These are phyloP conservation scores for Murina feae DNA, from an alignment of 2,113 vertebrate species.

Conservation along the genomic window DNA sequence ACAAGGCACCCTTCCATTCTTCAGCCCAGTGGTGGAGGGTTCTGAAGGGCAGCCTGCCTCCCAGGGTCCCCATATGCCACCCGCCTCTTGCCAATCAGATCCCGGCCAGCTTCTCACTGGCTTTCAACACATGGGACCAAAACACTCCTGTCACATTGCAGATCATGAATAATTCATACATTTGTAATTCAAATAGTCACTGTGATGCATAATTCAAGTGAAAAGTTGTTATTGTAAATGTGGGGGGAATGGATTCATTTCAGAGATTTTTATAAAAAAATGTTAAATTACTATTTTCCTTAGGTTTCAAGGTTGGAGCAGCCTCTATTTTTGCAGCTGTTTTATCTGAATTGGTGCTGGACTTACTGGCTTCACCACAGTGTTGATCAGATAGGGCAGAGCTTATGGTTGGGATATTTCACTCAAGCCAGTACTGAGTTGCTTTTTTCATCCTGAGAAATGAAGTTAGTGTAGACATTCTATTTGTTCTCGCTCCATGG, in stretches of 20 bases:
- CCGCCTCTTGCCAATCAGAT: neutral
- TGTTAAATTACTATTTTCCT: slow-evolving; percentile 64
- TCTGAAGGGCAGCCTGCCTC: neutral
- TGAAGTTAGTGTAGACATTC: neutral
- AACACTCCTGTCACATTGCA: slow-evolving; percentile 35
- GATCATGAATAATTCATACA: slow-evolving; percentile 72
- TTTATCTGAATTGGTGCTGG: slow-evolving; percentile 40
- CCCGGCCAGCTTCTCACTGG: neutral
- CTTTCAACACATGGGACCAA: slow-evolving; percentile 30
- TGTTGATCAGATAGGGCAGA: slow-evolving; percentile 16
- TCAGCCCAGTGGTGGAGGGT: neutral
- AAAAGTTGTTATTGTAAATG: slow-evolving; percentile 62
- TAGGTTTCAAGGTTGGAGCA: slow-evolving; percentile 42
- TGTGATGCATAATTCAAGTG: slow-evolving; percentile 67
- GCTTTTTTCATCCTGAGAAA: slow-evolving; percentile 22
- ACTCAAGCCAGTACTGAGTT: neutral
- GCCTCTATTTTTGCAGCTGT: slow-evolving; percentile 67
- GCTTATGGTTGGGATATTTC: neutral
- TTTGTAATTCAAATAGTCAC: slow-evolving; percentile 65
- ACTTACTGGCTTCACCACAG: neutral
- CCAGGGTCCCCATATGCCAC: neutral
- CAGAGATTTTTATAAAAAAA: slow-evolving; percentile 17
- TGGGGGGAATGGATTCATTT: slow-evolving; percentile 56
- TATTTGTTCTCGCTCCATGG: neutral
- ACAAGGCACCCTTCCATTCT: neutral